Evolutionary conservation across 2,797 vertebrate genomes (phyloP).

Genomic region (Myiothlypis chrysogaster): DNA sequence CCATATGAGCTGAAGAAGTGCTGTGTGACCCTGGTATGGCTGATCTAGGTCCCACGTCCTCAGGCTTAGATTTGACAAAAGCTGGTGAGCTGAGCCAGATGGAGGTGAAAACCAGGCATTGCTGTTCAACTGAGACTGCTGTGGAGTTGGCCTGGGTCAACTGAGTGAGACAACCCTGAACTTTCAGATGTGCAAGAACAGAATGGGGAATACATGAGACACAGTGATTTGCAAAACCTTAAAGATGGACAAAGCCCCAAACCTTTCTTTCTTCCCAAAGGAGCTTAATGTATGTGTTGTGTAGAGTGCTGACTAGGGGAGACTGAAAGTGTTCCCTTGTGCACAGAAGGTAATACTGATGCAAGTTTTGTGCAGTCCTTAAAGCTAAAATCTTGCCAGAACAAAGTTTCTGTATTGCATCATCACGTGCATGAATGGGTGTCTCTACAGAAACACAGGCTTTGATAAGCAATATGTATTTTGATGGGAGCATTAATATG

Average conservation of each 20-base stretch:
- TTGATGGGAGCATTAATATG: not conserved
- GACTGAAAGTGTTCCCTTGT: not conserved
- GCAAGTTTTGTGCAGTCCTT: not conserved
- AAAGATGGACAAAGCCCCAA: not conserved
- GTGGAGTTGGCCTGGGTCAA: not conserved
- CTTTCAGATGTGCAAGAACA: not conserved
- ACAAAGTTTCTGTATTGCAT: not conserved
- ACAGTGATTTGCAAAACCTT: not conserved
- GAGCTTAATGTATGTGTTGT: not conserved
- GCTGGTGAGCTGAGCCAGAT: not conserved
- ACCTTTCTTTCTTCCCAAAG: not conserved
- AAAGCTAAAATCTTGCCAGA: not conserved
- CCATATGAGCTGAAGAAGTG: not conserved
- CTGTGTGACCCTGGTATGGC: not conserved
- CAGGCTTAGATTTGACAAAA: not conserved
- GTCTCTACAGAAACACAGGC: not conserved
- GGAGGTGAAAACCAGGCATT: not conserved
- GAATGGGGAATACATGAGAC: not conserved
- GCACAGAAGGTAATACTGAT: not conserved
- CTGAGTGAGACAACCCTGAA: not conserved
- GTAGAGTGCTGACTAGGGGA: not conserved
- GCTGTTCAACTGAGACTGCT: not conserved
- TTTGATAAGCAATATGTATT: not conserved
- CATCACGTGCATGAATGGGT: not conserved
- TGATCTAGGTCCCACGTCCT: not conserved